Base-by-base conservation (phyloP, 2,888 invertebrate genomes). In the Dastarcus helophoroides region DNA sequence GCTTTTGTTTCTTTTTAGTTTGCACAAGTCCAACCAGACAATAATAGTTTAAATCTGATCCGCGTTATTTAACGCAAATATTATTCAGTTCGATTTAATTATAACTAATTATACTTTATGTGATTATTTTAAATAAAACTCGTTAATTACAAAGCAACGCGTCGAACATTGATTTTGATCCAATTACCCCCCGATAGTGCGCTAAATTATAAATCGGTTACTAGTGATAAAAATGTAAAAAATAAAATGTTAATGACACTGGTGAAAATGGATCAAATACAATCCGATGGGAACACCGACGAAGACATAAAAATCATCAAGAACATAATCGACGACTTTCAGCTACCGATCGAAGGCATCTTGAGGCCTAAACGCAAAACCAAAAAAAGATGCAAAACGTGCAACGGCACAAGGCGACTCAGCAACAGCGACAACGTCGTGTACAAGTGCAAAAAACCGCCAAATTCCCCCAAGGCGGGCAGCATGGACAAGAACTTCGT, bases 291-390 rank as follows among this genome's bases (percentile, higher is more conserved):
- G 27, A 23, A 43, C 12, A 40, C 42, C 12, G 33, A 41, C 31
- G 58, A 57, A 35, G 57, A 60, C 38, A 43, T 60, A 13, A 53
- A 56, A 38, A 58, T 59, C 23, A 58, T 60, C 33, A 54, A 55
- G 37, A 53, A 50, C 31, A 53, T 60, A 14, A 58, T 60, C 26
- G 54, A 54, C 30, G 57, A 58, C 35, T 33, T 33, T 11, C 29
- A 29, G 2, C 29, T 33, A 12, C 22, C 4, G 3, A 11, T 8
- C 3, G 24, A 33, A 13, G 14, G 9, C 1, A 8, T 16, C 1
- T 7, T 22, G 21, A 33, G 26, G n/a, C 7, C 10, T n/a, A 30
- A 17, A 10, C 9, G 2, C 10, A 38, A 38, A 17, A 14, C 16
- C 3, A 14, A 23, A 12, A 44, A 39, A 31, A 27, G 31, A 22